phyloP scores from a whole-genome alignment of 2,797 vertebrate genomes.

The Esox masquinongy region DNA sequence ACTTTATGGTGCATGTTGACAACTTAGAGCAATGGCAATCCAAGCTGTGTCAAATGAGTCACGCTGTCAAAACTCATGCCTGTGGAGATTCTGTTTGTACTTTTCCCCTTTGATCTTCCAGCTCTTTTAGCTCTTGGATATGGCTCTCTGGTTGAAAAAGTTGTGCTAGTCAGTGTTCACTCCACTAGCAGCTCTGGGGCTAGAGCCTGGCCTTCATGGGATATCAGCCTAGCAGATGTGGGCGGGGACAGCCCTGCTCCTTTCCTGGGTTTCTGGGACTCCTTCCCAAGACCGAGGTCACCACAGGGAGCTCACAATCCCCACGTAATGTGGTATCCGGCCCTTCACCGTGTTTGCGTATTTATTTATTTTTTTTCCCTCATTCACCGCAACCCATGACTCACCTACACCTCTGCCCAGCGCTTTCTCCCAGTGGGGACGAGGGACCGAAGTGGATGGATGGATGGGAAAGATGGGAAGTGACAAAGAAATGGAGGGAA shows the following conservation, averaged over 20 bases:
- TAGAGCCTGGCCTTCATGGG: slow-evolving; percentile 11
- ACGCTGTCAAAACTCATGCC: too few species aligned
- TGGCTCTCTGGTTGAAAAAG: slow-evolving; percentile 22
- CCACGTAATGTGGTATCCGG: slow-evolving; percentile 19
- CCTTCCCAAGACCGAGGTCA: slow-evolving; percentile 30
- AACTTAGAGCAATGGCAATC: too few species aligned
- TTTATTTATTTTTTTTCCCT: neutral
- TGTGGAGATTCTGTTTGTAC: too few species aligned
- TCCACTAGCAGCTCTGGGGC: neutral
- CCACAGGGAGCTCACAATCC: slow-evolving; percentile 4
- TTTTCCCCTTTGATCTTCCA: neutral
- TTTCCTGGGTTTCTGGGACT: slow-evolving; percentile 31
- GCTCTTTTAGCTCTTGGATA: neutral
- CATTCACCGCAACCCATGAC: slow-evolving; percentile 9
- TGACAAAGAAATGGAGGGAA: neutral
- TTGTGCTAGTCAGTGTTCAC: neutral
- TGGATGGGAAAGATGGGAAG: neutral
- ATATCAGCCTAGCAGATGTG: slow-evolving; percentile 30
- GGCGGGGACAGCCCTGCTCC: slow-evolving; percentile 8
- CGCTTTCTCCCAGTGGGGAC: slow-evolving; percentile 5
- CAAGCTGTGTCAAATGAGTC: too few species aligned
- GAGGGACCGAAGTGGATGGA: slow-evolving; percentile 12
- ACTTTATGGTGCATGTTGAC: too few species aligned
- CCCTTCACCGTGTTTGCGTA: slow-evolving; percentile 34
- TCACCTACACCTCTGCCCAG: neutral